Percentiles rank a stretch among this genome's conserved stretches.
Evolutionary conservation across 2,797 vertebrate genomes (phyloP).

Genomic region (Centroberyx gerrardi): DNA sequence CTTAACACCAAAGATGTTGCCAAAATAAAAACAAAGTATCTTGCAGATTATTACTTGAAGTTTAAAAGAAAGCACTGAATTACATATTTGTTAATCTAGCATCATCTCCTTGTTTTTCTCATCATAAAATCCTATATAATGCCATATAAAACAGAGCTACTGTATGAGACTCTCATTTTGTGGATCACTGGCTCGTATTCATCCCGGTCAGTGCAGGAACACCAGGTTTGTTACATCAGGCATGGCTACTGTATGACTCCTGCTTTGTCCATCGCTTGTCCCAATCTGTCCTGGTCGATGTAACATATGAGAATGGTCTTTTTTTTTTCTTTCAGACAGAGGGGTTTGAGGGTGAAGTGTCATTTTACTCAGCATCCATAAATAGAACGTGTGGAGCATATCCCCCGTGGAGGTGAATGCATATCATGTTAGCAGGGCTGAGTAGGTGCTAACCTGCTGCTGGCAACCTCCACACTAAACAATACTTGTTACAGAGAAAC

Average conservation of each 20-base stretch:
- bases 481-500: conserved; percentile 84
- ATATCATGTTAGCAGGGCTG: conserved; percentile 83
- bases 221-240: background rate
- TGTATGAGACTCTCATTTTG: background rate
- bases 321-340: conserved; percentile 54
- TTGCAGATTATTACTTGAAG: too few species aligned
- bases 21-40: too few species aligned
- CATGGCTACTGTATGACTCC: conserved; percentile 12
- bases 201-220: background rate
- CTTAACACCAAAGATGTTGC: too few species aligned
- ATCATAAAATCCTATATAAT: too few species aligned
- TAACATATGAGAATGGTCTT: conserved; percentile 42
- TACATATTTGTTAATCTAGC: too few species aligned
- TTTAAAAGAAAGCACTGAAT: too few species aligned
- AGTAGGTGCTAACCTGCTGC: conserved; percentile 87
- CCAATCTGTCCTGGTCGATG: conserved; percentile 37
- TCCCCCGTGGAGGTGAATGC: conserved; percentile 81
- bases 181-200: background rate
- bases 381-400: conserved; percentile 77
- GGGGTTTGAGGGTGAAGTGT: conserved; percentile 78
- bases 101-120: too few species aligned
- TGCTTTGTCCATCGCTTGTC: conserved; percentile 38
- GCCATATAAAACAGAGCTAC: too few species aligned
- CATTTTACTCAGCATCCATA: conserved; percentile 82
- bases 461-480: conserved; percentile 84